phyloP scores from a whole-genome alignment of 2,113 vertebrate species.

The Empidonax traillii region DNA sequence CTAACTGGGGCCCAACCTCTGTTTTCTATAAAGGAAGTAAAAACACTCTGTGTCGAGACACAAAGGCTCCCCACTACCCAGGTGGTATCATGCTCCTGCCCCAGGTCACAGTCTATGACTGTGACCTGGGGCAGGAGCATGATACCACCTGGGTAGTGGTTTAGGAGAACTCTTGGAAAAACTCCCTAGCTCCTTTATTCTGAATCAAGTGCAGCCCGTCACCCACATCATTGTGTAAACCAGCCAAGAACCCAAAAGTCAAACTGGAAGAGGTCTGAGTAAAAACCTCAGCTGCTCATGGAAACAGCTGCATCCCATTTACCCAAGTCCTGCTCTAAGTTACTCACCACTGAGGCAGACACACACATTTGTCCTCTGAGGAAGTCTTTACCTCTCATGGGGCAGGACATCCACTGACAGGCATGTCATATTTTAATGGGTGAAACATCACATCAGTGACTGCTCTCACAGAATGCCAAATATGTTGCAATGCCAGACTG shows the following conservation, averaged over 20 bases:
- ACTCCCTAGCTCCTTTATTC: background rate
- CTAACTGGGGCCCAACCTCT: background rate
- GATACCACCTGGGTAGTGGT: no score
- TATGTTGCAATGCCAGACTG: background rate
- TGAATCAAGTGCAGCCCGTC: background rate
- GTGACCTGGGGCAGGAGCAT: no score
- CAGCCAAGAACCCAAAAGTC: background rate
- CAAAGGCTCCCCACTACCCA: background rate
- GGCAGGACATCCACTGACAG: background rate
- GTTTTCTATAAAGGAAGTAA: background rate
- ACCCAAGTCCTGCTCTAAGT: background rate
- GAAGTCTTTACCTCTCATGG: background rate
- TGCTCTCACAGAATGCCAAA: background rate
- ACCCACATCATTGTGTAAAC: rapidly evolving
- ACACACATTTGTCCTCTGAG: background rate
- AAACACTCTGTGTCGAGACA: background rate
- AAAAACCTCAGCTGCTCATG: background rate
- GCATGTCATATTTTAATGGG: background rate
- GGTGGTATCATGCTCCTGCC: background rate
- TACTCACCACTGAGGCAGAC: background rate
- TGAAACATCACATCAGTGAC: background rate
- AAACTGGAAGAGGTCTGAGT: background rate
- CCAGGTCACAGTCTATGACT: background rate
- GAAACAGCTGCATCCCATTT: background rate
- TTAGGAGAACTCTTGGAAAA: background rate